These are phyloP conservation scores for Heterodera carotae DNA, from an alignment of 1,140 invertebrate genomes.

Conservation along the genomic window DNA sequence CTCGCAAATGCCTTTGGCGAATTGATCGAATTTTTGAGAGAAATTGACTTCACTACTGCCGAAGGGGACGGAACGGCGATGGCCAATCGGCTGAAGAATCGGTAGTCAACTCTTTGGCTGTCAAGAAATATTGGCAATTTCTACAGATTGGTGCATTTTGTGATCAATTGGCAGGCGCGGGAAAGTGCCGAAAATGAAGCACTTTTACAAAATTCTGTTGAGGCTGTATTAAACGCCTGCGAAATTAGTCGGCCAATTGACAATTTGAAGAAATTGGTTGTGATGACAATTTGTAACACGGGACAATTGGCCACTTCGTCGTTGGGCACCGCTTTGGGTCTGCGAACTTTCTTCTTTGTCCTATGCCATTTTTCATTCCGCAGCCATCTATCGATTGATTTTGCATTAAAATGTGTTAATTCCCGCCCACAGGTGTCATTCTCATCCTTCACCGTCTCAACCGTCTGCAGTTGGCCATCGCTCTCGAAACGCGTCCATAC, in stretches of 20 bases:
- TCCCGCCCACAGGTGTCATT: slow-evolving; percentile 75
- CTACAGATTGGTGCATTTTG: slow-evolving; percentile 26
- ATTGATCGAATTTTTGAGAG: slow-evolving; percentile 62
- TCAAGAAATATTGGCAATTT: neutral
- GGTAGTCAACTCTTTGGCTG: no score
- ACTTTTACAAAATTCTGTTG: slow-evolving; percentile 80
- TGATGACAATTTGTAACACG: slow-evolving; percentile 96
- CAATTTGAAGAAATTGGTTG: slow-evolving; percentile 70
- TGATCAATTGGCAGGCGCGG: slow-evolving; percentile 75
- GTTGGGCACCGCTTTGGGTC: slow-evolving; percentile 90
- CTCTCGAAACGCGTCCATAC: no score
- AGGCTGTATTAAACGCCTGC: slow-evolving; percentile 74
- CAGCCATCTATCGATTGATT: no score
- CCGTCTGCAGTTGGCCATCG: slow-evolving; percentile 82
- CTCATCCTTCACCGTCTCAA: slow-evolving; percentile 76
- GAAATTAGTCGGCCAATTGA: slow-evolving; percentile 47
- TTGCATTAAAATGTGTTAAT: no score
- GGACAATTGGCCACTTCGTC: slow-evolving; percentile 93
- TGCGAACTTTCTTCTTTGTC: no score
- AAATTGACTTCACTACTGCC: neutral
- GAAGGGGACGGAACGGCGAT: neutral
- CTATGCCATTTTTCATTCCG: no score
- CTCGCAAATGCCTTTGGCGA: slow-evolving; percentile 78
- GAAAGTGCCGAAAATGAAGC: slow-evolving; percentile 82
- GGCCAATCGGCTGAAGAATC: neutral